Conservation (phyloP, 2,888 invertebrate genomes). For the Urechis unicinctus region DNA sequence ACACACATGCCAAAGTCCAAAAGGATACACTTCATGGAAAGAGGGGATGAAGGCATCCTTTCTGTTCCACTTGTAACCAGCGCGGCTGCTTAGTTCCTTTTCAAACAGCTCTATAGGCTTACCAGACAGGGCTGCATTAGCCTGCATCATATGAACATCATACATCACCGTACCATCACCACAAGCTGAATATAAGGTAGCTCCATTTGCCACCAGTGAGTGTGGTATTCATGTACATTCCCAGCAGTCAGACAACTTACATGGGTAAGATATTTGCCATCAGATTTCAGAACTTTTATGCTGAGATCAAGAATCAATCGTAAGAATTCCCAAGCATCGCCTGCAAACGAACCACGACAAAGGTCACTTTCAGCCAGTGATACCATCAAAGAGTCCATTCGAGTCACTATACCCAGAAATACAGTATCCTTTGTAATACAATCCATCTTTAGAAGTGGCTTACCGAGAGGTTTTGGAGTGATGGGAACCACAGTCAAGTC, state of each 20-base stretch:
- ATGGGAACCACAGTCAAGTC: slow-evolving; percentile 91
- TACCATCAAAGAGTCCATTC: too few relatives aligned
- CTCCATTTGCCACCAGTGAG: background rate
- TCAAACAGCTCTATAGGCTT: slow-evolving; percentile 19
- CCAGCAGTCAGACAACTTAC: slow-evolving; percentile 13
- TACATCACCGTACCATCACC: too few relatives aligned
- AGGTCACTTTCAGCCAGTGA: too few relatives aligned
- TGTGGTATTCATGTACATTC: background rate
- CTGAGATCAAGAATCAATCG: slow-evolving; percentile 73
- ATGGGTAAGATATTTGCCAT: slow-evolving; percentile 52
- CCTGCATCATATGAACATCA: slow-evolving; percentile 8
- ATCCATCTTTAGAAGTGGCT: slow-evolving; percentile 1
- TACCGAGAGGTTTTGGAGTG: slow-evolving; percentile 52
- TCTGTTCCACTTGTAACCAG: slow-evolving; percentile 14
- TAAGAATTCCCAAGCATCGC: slow-evolving; percentile 48
- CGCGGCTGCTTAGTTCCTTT: slow-evolving; percentile 14
- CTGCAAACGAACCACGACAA: too few relatives aligned
- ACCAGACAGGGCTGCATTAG: slow-evolving; percentile 19
- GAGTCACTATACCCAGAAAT: too few relatives aligned
- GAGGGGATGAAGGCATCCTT: slow-evolving; percentile 20
- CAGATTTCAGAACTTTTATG: slow-evolving; percentile 70
- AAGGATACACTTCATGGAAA: slow-evolving; percentile 25
- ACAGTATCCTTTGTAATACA: too few relatives aligned
- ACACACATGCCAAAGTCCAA: too few relatives aligned
- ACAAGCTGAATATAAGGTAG: background rate